These are phyloP conservation scores for Brachionus koreanus DNA, from an alignment of 1,140 invertebrate genomes.

Conservation along the genomic window DNA sequence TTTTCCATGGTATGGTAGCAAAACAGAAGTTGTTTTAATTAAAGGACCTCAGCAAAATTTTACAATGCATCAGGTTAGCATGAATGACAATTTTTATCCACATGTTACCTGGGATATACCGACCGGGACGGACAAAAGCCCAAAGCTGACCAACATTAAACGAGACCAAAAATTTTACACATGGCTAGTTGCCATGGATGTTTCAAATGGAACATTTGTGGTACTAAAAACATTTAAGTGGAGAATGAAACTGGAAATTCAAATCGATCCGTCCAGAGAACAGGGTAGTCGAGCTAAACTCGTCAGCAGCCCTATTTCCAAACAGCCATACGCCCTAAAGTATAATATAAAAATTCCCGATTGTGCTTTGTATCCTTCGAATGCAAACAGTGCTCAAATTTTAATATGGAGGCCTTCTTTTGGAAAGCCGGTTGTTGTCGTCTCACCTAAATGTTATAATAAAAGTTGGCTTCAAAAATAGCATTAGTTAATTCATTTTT, in stretches of 20 bases:
- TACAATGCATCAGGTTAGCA: constrained; percentile 53
- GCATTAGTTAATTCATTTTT: not conserved
- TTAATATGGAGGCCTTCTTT: constrained; percentile 54
- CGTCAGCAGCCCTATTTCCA: constrained; percentile 50
- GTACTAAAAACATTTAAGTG: constrained; percentile 55
- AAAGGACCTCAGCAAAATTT: constrained; percentile 53
- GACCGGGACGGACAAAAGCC: constrained; percentile 50
- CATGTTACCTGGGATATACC: constrained; percentile 59
- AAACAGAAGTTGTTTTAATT: constrained; percentile 54
- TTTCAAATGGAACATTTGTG: constrained; percentile 52
- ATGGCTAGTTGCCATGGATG: constrained; percentile 57
- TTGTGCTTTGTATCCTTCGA: constrained; percentile 56
- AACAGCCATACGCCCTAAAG: constrained; percentile 53
- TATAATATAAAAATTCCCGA: constrained; percentile 52
- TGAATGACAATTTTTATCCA: constrained; percentile 60
- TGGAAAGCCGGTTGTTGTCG: constrained; percentile 45
- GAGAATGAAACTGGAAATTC: constrained; percentile 56
- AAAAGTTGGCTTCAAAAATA: constrained; percentile 17
- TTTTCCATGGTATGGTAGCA: constrained; percentile 58
- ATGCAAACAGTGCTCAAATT: constrained; percentile 58
- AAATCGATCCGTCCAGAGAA: constrained; percentile 52
- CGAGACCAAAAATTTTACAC: constrained; percentile 58
- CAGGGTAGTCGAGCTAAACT: constrained; percentile 52
- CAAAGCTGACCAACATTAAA: constrained; percentile 55
- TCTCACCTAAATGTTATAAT: constrained; percentile 38